Evolutionary conservation across 2,888 invertebrate genomes (phyloP), one percentile per base, ranked within the genome.

Genomic region (Spicauda simplicius): DNA sequence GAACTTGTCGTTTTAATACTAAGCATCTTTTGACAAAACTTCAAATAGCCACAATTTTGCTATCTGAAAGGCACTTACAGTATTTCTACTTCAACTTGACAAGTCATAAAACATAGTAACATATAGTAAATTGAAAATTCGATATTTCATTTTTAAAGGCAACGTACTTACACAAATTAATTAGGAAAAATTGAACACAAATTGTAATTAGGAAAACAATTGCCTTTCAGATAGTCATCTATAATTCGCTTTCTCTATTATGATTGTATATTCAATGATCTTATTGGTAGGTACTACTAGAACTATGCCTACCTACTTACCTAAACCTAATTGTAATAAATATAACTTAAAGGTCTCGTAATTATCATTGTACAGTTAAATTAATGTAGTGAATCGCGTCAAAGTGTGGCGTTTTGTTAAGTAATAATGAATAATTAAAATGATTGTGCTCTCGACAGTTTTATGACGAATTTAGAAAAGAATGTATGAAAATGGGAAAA

Each of bases 381-480:
- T 87, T 90, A 92, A 91, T 87, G 88, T 93, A 93, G 92, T 88
- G 72, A 70, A 87, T 88, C 90, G 88, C 91, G 89, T 90, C 87
- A 87, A n/a, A 83, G 88, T 90, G 91, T 90, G 90, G 89, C 82
- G 86, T 88, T 90, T 90, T 88, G 90, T 91, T 91, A 91, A 91
- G 91, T 90, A 87, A 74, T 90, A 87, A 89, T 89, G 88, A 90
- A 86, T 87, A 83, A 88, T 87, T 90, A 25, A 88, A 87, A 87
- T 93, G 90, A 89, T 93, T 93, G 91, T 93, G 91, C 92, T 92
- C 92, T 90, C 87, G 88, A 89, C 88, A 90, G 88, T 91, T 91
- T 87, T 87, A 90, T 89, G 91, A 92, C 92, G 92, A 93, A 93
- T 91, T 91, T 91, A 91, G 92, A 91, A 91, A 89, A 90, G 86